Evolutionary conservation across 2,888 invertebrate genomes (phyloP), one percentile per base, ranked within the genome.

Genomic region (Podotricha telesiphe): DNA sequence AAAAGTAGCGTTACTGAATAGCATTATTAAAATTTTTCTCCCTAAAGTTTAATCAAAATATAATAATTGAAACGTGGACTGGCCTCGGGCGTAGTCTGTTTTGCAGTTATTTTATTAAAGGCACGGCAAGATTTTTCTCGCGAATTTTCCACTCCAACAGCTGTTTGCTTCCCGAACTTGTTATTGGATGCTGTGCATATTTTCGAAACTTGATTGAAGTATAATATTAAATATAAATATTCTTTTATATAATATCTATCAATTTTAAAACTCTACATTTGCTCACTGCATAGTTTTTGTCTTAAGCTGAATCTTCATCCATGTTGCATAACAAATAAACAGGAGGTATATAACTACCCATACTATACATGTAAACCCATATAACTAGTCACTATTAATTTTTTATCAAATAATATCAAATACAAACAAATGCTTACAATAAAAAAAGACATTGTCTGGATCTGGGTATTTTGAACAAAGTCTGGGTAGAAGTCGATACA

Each of bases 151-250:
- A 50, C 50, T 62, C 37, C 37, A 62, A 0, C 62, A 48, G 62
- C 62, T 62, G 62, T 62, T 62, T 62, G 48, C 62, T 62, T 62
- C 62, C 48, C 62, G 37, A 62, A 62, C 34, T 62, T 62, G 62
- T 62, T 62, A 62, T 62, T 62, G 48, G 62, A 62, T 48, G 48
- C 62, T 62, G 61, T 48, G 62, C 47, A 62, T 62, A 62, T 62
- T 62, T 48, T 62, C 37, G 17, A 19, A 47, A 34, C 62, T 48
- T 37, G 48, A 62, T 62, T 62, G 48, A 48, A 62, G 17, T 62
- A 62, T 48, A 34, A 34, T 48, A 34, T 48, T 62, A 34, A 62
- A 34, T 19, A 62, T 19, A 19, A 47, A 48, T 19, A 48, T 34
- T 15, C 17, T 50, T 19, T 62, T 48, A 37, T 19, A 19, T 34